Evolutionary conservation across 2,888 invertebrate species (phyloP), one percentile per base, ranked within the genome.

Genomic region (Acanthosoma haemorrhoidale): DNA sequence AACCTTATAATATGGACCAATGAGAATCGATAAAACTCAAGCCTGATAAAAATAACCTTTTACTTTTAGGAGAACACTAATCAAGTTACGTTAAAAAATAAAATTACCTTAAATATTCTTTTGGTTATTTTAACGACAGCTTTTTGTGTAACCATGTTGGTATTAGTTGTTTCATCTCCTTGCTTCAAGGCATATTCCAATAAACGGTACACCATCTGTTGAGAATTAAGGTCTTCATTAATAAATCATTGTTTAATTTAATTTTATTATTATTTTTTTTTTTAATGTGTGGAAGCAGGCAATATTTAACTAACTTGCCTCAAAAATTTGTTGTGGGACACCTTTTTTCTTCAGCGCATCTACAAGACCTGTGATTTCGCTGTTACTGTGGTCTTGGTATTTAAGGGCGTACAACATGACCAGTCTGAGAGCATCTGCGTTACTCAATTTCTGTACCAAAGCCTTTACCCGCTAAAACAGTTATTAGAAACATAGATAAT

Each of bases 381-480:
- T 94, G 80, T 87, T 92, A 66, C 89, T 87, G 80, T 95, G 91
- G 75, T 90, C 89, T 81, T 96, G 95, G 81, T 97, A 99, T 32
- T 94, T 88, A 18, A 99, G 82, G 0, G 94, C 93, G 82, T 99
- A 99, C 31, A 99, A 81, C 80, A 95, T 89, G 0, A 97, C 95
- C 68, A 99, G 83, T 75, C 94, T 88, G 0, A 90, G 84, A 1
- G 92, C 91, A 82, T 99, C 97, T 68, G 87, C 82, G 75, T 91
- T 86, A 11, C 89, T 84, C 11, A 87, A 82, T 79, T 89, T 88
- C 0, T 84, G 81, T n/a, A 98, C 81, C 8, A 98, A 82, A 75
- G 86, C 85, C 76, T 90, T 90, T 2, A 98, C 86, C 75, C 87
- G 87, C 85, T 91, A 81, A 0, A 78, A 77, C 72, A 60, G 21